Evolutionary conservation across 2,888 invertebrate species (phyloP).

Genomic region (Drosophila barbarae): DNA sequence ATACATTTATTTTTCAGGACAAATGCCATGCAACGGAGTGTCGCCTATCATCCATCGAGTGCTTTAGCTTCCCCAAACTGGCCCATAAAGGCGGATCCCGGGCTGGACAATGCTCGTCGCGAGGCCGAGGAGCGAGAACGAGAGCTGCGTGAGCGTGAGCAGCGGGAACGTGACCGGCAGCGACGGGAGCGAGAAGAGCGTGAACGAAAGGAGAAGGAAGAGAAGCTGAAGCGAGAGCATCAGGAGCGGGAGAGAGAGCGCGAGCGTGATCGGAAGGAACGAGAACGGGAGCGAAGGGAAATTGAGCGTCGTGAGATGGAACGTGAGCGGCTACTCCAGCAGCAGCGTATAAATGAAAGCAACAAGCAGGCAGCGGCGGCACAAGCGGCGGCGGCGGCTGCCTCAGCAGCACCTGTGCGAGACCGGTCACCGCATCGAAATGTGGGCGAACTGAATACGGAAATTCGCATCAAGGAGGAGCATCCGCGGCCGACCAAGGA

Average conservation of each 20-base stretch:
- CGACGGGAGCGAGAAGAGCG: conserved; percentile 79
- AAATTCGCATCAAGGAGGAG: conserved; percentile 83
- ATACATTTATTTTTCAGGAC: conserved; percentile 31
- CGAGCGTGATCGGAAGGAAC: conserved; percentile 82
- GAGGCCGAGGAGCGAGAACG: conserved; percentile 82
- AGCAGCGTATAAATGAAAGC: conserved; percentile 81
- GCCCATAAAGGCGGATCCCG: conserved; percentile 85
- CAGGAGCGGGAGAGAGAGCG: conserved; percentile 83
- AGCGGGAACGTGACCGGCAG: conserved; percentile 79
- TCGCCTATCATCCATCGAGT: conserved; percentile 81
- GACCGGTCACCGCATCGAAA: conserved; percentile 89
- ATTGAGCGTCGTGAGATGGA: conserved; percentile 83
- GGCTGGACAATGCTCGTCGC: conserved; percentile 82
- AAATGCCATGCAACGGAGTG: conserved; percentile 82
- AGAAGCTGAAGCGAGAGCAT: conserved; percentile 81
- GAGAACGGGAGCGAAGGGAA: conserved; percentile 83
- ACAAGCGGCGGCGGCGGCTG: conserved; percentile 68
- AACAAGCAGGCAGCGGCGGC: conserved; percentile 79
- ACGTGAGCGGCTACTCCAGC: conserved; percentile 83
- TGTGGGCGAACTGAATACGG: conserved; percentile 80
- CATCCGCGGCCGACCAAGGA: conserved; percentile 81
- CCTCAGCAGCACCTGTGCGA: conserved; percentile 78
- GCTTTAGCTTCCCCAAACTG: conserved; percentile 81
- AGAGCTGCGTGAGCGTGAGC: conserved; percentile 79
- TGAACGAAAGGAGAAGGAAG: conserved; percentile 80